Evolutionary conservation across 1,140 invertebrate genomes (phyloP).

Genomic region (Penaeus vannamei): DNA sequence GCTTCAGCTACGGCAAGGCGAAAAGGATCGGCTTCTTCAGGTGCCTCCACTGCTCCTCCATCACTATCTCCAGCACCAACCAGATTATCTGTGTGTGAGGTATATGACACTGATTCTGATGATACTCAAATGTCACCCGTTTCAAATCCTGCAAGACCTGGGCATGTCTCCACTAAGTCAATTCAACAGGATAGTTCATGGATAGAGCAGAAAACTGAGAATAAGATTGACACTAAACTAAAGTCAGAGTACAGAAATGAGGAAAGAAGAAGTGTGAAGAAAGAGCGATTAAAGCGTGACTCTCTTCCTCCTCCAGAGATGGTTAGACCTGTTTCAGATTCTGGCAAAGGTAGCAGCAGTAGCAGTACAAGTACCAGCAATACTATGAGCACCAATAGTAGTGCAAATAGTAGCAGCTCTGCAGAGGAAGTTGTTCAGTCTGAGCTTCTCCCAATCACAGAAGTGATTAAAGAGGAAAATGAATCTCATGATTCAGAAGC

Average conservation of each 20-base stretch:
- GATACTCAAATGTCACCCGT: constrained; percentile 39
- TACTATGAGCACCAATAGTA: constrained; percentile 44
- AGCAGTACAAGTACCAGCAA: constrained; percentile 38
- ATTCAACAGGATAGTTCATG: constrained; percentile 22
- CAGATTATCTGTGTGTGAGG: constrained; percentile 40
- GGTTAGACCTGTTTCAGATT: constrained; percentile 40
- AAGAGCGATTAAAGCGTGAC: constrained; percentile 38
- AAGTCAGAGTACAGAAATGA: constrained; percentile 43
- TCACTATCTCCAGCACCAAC: constrained; percentile 55
- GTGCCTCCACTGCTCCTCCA: constrained; percentile 52
- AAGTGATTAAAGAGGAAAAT: constrained; percentile 38
- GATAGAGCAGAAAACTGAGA: constrained; percentile 30
- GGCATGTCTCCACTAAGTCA: constrained; percentile 11
- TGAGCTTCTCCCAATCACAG: neutral
- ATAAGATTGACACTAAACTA: constrained; percentile 44
- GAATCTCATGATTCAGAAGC: constrained; percentile 60
- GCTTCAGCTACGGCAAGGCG: constrained; percentile 47
- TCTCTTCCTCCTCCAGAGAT: constrained; percentile 32
- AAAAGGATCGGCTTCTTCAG: constrained; percentile 64
- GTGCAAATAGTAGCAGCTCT: constrained; percentile 36
- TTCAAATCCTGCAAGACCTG: constrained; percentile 42
- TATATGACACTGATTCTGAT: constrained; percentile 63
- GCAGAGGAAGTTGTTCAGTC: constrained; percentile 49
- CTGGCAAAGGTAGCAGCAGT: constrained; percentile 56
- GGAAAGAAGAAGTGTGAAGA: constrained; percentile 51